phyloP scores from a whole-genome alignment of 2,797 vertebrate species.

The Novumbra hubbsi region DNA sequence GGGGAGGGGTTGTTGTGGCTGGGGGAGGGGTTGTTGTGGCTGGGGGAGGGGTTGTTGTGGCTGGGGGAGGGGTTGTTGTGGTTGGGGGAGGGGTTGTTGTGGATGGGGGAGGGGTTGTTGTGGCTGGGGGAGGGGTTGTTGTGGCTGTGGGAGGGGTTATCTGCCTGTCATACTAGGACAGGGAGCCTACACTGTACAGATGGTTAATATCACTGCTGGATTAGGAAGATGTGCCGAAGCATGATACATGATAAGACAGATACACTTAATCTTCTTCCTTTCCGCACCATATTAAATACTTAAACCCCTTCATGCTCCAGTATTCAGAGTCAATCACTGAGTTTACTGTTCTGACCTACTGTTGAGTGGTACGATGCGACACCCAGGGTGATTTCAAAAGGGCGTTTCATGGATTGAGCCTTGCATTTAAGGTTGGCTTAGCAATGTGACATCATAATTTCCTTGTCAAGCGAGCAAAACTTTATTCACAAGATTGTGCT shows the following conservation, averaged over 20 bases:
- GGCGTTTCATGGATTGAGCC: too few species aligned
- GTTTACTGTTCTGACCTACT: neutral
- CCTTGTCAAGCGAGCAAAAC: constrained; percentile 8
- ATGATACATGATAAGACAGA: too few species aligned
- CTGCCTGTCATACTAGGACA: neutral
- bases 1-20: too few species aligned
- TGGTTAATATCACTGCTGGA: neutral
- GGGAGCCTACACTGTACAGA: neutral
- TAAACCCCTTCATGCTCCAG: neutral
- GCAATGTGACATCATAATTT: neutral
- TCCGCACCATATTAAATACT: neutral
- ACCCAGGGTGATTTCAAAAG: neutral
- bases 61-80: too few species aligned
- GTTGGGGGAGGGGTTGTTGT: too few species aligned
- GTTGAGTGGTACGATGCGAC: neutral
- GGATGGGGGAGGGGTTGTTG: too few species aligned
- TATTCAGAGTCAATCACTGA: neutral
- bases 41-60: too few species aligned
- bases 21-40: too few species aligned
- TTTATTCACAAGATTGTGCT: constrained; percentile 18
- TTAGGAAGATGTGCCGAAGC: neutral
- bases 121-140: too few species aligned
- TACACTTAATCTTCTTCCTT: neutral
- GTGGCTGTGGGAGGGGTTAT: neutral
- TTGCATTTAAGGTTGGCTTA: too few species aligned